Evolutionary conservation across 2,797 vertebrate genomes (phyloP).

Genomic region (Smutsia gigantea): DNA sequence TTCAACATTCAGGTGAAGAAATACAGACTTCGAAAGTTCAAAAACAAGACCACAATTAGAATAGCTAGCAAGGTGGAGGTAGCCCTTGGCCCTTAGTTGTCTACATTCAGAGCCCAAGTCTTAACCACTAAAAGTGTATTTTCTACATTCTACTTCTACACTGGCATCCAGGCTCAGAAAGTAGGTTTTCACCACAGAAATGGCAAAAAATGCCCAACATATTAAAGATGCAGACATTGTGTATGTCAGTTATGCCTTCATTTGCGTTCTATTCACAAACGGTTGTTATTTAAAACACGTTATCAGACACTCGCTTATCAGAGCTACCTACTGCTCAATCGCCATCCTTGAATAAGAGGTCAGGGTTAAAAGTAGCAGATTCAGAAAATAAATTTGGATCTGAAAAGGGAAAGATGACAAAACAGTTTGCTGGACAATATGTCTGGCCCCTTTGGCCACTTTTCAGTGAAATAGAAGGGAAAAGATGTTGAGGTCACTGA

Average conservation of each 20-base stretch:
- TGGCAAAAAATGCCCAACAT: not conserved
- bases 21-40: not conserved
- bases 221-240: slow-evolving; percentile 25
- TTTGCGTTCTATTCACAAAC: not conserved
- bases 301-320: slow-evolving; percentile 55
- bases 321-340: slow-evolving; percentile 56
- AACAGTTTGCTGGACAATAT: slow-evolving; percentile 74
- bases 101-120: not conserved
- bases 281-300: slow-evolving; percentile 51
- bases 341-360: slow-evolving; percentile 75
- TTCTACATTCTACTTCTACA: not conserved
- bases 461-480: slow-evolving; percentile 69
- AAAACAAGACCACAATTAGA: not conserved
- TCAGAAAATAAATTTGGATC: slow-evolving; percentile 79
- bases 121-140: not conserved
- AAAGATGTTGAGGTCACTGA: slow-evolving; percentile 59
- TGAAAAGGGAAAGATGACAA: slow-evolving; percentile 77
- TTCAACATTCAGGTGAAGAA: not conserved
- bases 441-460: slow-evolving; percentile 52
- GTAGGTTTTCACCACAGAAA: not conserved
- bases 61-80: not conserved
- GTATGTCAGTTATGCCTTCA: not conserved
- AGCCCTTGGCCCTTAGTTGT: not conserved
- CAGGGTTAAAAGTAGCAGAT: slow-evolving; percentile 78
- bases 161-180: not conserved